Percentiles rank a stretch among this genome's conserved stretches.
These are phyloP conservation scores for Emmelina monodactyla DNA, from an alignment of 2,888 invertebrate genomes.

Conservation along the genomic window DNA sequence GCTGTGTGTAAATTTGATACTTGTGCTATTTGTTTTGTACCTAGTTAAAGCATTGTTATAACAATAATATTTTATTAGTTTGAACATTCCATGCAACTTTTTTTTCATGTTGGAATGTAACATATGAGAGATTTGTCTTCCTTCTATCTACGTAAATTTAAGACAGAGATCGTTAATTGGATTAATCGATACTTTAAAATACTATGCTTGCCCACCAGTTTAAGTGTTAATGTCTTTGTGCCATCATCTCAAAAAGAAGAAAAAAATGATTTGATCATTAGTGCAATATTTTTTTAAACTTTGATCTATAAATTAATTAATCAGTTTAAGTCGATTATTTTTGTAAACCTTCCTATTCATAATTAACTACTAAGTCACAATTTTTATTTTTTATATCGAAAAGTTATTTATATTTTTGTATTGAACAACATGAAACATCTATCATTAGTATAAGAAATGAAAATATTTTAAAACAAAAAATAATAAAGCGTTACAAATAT, in stretches of 20 bases:
- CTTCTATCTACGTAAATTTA: slow-evolving; percentile 25
- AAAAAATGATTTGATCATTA: no score
- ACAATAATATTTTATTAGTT: neutral
- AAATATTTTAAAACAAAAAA: no score
- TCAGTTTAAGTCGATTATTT: no score
- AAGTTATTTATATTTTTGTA: slow-evolving; percentile 42
- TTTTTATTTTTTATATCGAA: slow-evolving; percentile 18
- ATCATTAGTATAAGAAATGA: no score
- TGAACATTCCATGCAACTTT: slow-evolving; percentile 1
- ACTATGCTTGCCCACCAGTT: slow-evolving; percentile 41
- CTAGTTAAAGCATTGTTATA: neutral
- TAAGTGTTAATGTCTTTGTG: slow-evolving; percentile 30
- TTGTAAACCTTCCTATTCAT: no score
- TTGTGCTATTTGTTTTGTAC: neutral
- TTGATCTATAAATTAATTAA: no score
- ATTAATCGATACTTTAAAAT: slow-evolving; percentile 19
- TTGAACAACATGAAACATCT: no score
- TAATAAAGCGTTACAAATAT: no score
- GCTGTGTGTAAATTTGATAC: neutral
- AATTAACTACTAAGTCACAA: slow-evolving; percentile 5
- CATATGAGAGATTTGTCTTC: slow-evolving; percentile 30
- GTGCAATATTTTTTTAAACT: no score
- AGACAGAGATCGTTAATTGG: slow-evolving; percentile 20
- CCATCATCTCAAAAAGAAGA: no score
- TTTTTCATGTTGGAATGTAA: slow-evolving; percentile 4